These are phyloP conservation scores for Aurelia aurita DNA, from an alignment of 30 jellyfish, hydroid and myxozoan species.

Conservation along the genomic window DNA sequence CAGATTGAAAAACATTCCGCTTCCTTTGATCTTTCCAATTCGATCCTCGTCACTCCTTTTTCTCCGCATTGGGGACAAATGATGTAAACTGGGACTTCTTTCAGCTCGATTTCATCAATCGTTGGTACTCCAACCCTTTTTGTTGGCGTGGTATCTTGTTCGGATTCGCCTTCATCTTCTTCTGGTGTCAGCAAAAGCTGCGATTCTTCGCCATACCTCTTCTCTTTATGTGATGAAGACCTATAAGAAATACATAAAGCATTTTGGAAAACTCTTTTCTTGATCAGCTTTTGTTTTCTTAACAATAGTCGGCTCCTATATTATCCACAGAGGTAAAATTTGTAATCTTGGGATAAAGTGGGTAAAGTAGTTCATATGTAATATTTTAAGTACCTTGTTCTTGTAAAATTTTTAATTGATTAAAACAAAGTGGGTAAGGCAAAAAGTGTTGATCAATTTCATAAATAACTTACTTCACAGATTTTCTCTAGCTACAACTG, in stretches of 20 bases:
- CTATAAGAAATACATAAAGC: background rate
- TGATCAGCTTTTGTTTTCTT: too few species aligned
- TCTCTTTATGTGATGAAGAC: constrained; percentile 40
- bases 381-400: too few species aligned
- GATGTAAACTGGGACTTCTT: constrained; percentile 84
- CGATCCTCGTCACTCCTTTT: constrained; percentile 83
- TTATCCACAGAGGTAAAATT: too few species aligned
- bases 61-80: constrained; percentile 82
- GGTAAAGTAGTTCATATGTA: too few species aligned
- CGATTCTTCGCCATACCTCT: constrained; percentile 43
- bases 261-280: background rate
- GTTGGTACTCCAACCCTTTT: constrained; percentile 79
- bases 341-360: too few species aligned
- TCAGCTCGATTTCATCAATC: constrained; percentile 70
- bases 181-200: constrained; percentile 24
- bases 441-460: too few species aligned
- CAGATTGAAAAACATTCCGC: constrained; percentile 47
- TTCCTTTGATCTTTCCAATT: constrained; percentile 69
- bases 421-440: too few species aligned
- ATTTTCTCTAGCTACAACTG: too few species aligned
- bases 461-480: too few species aligned
- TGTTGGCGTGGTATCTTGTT: constrained; percentile 11
- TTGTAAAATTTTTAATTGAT: too few species aligned
- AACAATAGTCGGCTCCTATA: too few species aligned
- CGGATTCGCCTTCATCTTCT: constrained; percentile 28